A percentile compares a stretch with the other conserved stretches of the same genome.
Conservation (phyloP, 2,113 vertebrate species). For the Muscicapa adusta region DNA sequence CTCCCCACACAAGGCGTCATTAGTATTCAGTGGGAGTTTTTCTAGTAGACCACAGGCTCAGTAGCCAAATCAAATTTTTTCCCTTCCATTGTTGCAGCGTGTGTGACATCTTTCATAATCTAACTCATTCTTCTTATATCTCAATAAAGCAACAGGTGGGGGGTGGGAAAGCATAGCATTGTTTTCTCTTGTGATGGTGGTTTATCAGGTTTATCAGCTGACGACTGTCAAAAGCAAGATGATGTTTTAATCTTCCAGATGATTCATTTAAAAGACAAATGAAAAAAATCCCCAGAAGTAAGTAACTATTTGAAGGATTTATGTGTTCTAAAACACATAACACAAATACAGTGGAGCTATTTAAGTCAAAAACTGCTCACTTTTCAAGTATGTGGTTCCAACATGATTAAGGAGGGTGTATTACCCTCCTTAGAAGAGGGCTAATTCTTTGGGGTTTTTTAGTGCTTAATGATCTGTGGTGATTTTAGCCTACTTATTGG, state of each 20-base stretch:
- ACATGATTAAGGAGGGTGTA: not conserved
- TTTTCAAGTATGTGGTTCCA: not conserved
- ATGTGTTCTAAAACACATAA: not conserved
- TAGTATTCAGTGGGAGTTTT: not conserved
- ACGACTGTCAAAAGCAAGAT: not conserved
- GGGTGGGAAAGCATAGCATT: not conserved
- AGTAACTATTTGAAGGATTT: not conserved
- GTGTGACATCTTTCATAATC: not conserved
- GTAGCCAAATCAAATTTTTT: not conserved
- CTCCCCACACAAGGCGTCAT: not conserved
- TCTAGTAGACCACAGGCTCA: not conserved
- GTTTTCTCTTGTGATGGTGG: not conserved
- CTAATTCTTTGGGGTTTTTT: not conserved
- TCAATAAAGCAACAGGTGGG: not conserved
- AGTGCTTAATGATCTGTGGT: not conserved
- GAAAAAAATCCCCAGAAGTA: not conserved
- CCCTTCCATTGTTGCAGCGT: accelerated
- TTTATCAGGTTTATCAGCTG: not conserved
- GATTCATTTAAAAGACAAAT: not conserved
- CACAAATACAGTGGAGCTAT: not conserved
- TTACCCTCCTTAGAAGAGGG: not conserved
- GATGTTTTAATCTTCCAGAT: not conserved
- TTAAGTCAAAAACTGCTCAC: not conserved
- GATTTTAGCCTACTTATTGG: not conserved
- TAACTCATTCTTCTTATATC: not conserved